Base-by-base conservation (phyloP, 2,797 vertebrate species). In the Pseudocheirus occidentalis region DNA sequence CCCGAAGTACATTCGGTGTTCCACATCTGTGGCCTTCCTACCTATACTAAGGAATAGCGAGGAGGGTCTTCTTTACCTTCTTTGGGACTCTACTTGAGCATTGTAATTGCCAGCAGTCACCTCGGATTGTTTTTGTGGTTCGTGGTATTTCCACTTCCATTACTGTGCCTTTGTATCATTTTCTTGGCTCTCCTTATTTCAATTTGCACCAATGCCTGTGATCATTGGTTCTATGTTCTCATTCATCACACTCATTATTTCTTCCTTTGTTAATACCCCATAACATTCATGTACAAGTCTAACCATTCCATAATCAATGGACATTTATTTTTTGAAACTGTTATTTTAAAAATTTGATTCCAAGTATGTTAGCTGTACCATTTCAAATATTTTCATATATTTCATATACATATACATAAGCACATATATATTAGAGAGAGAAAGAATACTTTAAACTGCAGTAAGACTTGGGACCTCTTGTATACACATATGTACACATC, bases 271-370 rank as follows among this genome's bases (percentile, higher is more conserved):
- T 40, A 40, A 73, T n/a, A 21, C 46, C 46, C 7, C 18, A 9
- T 21, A 46, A 24, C 40, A 46, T 81, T 24, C 18, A 24, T 24
- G 18, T 81, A 81, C 73, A 81, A 7, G 12, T 34, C 34, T 34
- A 62, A 5, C 34, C 16, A n/a, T 40, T 73, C 34, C 14, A 1
- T 5, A 6, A 18, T 40, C 62, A 73, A 24, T 24, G 40, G 40
- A 81, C n/a, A 40, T 73, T n/a, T n/a, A 66, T 73, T 92, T 94
- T 81, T 90, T 90, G 93, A 95, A 81, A 40, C n/a, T 54, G 16
- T 18, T 7, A n/a, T 0, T 73, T 81, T 40, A 24, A 90, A 62
- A 90, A 90, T 81, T 81, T 28, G 7, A 57, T 40, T 57, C 46
- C 28, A 62, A 27, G 28, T 81, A 56, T 93, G 50, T 40, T 57